These are phyloP conservation scores for Grammomys dolichurus DNA, from an alignment of 2,113 vertebrate genomes.

Conservation along the genomic window DNA sequence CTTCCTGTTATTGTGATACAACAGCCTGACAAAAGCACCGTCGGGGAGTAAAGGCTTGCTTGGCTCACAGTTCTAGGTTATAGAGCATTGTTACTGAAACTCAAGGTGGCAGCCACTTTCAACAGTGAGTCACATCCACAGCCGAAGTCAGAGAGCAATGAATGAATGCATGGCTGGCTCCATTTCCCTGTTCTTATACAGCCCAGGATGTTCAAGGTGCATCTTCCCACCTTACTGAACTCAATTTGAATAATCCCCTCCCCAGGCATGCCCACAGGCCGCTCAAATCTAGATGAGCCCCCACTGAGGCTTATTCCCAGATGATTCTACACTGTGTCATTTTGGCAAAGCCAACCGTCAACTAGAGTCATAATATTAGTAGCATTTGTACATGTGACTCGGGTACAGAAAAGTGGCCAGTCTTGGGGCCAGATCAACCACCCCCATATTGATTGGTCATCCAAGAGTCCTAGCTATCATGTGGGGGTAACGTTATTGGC, in stretches of 20 bases:
- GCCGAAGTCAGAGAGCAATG: no score
- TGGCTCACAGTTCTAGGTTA: not conserved
- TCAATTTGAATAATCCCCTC: not conserved
- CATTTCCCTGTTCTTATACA: not conserved
- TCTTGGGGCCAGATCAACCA: not conserved
- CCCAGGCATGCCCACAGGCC: not conserved
- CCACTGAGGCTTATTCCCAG: not conserved
- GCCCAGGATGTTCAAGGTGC: not conserved
- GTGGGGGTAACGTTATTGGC: not conserved
- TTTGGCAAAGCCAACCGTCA: not conserved
- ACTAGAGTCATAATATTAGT: not conserved
- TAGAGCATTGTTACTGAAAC: not conserved
- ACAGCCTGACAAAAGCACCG: not conserved
- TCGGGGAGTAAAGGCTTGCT: not conserved
- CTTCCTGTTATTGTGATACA: not conserved
- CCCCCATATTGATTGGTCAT: not conserved
- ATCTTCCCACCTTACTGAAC: not conserved
- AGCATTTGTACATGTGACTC: not conserved
- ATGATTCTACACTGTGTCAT: no score
- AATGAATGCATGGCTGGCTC: not conserved
- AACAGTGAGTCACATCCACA: no score
- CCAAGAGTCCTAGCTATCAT: not conserved
- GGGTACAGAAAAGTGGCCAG: not conserved
- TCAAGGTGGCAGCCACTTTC: not conserved
- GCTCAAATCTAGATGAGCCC: not conserved